These are phyloP conservation scores for Ennomos quercinarius DNA, from an alignment of 2,888 invertebrate species.

Conservation along the genomic window DNA sequence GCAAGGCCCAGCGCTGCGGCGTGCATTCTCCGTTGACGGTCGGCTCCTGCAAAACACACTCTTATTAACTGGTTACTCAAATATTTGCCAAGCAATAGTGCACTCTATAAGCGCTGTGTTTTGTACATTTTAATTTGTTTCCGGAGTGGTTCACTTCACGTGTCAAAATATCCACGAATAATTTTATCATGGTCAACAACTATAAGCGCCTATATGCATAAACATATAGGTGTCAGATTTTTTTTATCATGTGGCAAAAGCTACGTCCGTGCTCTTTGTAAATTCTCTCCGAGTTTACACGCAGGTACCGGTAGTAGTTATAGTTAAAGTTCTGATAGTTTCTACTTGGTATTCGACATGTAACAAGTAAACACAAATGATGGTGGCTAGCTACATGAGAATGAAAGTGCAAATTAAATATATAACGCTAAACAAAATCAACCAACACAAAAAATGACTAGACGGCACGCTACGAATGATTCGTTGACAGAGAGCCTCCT, in stretches of 20 bases:
- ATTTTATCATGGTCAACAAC: too few species aligned
- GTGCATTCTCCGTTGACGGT: constrained; percentile 65
- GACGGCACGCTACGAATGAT: constrained; percentile 45
- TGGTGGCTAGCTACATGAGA: constrained; percentile 44
- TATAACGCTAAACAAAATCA: constrained; percentile 53
- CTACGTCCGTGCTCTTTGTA: too few species aligned
- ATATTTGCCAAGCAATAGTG: not conserved
- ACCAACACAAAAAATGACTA: constrained; percentile 47
- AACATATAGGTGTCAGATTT: too few species aligned
- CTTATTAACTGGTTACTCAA: not conserved
- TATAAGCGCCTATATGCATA: too few species aligned
- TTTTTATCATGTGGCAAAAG: too few species aligned
- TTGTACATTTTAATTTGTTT: not conserved
- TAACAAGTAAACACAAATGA: constrained; percentile 27
- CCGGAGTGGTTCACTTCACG: too few species aligned
- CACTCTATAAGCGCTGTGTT: constrained; percentile 13
- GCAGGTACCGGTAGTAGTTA: too few species aligned
- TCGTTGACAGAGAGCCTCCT: constrained; percentile 44
- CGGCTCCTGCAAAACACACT: constrained; percentile 65
- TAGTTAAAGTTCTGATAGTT: not conserved
- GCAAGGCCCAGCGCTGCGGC: constrained; percentile 82
- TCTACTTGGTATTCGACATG: not conserved
- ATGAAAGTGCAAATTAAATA: constrained; percentile 65
- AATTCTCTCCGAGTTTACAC: too few species aligned
- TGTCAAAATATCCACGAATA: too few species aligned